Conservation (phyloP, 2,888 invertebrate genomes). For the Stenoptilia bipunctidactyla region DNA sequence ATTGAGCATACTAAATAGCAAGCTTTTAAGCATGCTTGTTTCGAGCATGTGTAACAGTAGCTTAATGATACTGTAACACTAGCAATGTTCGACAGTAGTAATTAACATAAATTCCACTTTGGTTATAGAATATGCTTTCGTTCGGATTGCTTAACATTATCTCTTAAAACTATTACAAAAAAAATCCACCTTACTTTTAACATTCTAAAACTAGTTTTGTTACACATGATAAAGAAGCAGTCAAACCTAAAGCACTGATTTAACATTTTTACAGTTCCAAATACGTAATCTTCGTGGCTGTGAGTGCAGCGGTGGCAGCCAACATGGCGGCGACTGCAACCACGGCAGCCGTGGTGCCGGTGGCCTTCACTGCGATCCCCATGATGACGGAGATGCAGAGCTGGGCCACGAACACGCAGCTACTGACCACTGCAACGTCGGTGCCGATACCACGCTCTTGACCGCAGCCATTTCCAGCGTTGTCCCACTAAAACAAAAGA, state of each 20-base stretch:
- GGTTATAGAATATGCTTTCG: too few species aligned
- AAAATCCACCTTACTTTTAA: too few species aligned
- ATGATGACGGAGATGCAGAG: constrained; percentile 89
- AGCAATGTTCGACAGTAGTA: too few species aligned
- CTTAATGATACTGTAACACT: too few species aligned
- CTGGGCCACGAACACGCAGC: constrained; percentile 96
- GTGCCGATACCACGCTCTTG: constrained; percentile 92
- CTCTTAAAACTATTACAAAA: too few species aligned
- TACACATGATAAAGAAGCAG: too few species aligned
- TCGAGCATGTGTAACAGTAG: too few species aligned
- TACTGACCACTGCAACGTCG: constrained; percentile 93
- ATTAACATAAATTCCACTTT: too few species aligned
- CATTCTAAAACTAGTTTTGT: too few species aligned
- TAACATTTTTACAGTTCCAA: constrained; percentile 78
- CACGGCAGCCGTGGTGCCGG: constrained; percentile 90
- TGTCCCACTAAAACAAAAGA: constrained; percentile 46
- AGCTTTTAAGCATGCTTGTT: too few species aligned
- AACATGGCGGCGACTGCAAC: constrained; percentile 87
- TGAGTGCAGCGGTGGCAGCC: constrained; percentile 86
- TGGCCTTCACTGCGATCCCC: constrained; percentile 84
- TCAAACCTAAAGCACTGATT: background rate
- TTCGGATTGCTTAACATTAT: too few species aligned
- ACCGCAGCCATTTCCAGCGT: constrained; percentile 53
- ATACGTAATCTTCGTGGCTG: constrained; percentile 91
- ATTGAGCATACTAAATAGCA: too few species aligned